Evolutionary conservation across 2,888 invertebrate genomes (phyloP).

Genomic region (Miltochrista miniata): DNA sequence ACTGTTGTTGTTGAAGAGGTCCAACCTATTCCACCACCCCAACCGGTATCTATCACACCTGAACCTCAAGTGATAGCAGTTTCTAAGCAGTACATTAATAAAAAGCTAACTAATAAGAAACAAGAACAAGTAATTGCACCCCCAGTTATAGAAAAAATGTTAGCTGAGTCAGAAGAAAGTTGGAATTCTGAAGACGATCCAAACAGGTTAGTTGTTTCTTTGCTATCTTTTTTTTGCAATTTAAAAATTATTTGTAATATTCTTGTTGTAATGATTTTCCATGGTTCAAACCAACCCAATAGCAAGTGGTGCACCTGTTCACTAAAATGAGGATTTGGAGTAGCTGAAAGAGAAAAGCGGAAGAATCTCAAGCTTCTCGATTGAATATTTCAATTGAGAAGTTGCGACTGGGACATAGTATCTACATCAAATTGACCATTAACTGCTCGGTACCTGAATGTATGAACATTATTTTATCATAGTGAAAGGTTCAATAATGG

Average conservation of each 20-base stretch:
- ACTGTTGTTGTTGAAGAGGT: constrained; percentile 30
- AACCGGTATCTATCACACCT: constrained; percentile 46
- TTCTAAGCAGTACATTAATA: constrained; percentile 71
- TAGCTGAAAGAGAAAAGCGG: too few species aligned
- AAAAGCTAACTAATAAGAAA: constrained; percentile 61
- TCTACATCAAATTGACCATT: too few species aligned
- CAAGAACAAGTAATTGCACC: constrained; percentile 46
- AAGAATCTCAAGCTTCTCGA: too few species aligned
- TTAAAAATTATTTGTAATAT: background rate
- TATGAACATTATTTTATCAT: too few species aligned
- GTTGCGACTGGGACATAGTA: too few species aligned
- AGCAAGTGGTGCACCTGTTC: too few species aligned
- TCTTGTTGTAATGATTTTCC: too few species aligned
- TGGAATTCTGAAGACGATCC: constrained; percentile 97
- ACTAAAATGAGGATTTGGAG: too few species aligned
- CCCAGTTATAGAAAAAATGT: constrained; percentile 59
- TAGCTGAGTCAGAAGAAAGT: constrained; percentile 85
- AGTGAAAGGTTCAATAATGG: too few species aligned
- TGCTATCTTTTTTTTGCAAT: background rate
- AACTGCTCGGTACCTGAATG: too few species aligned
- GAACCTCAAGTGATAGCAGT: constrained; percentile 58
- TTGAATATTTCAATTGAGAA: too few species aligned
- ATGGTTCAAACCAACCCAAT: background rate
- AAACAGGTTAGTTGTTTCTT: constrained; percentile 79
- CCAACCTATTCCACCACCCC: constrained; percentile 19